These are phyloP conservation scores for Pseudochirops cupreus DNA, from an alignment of 2,797 vertebrate genomes.

Conservation along the genomic window DNA sequence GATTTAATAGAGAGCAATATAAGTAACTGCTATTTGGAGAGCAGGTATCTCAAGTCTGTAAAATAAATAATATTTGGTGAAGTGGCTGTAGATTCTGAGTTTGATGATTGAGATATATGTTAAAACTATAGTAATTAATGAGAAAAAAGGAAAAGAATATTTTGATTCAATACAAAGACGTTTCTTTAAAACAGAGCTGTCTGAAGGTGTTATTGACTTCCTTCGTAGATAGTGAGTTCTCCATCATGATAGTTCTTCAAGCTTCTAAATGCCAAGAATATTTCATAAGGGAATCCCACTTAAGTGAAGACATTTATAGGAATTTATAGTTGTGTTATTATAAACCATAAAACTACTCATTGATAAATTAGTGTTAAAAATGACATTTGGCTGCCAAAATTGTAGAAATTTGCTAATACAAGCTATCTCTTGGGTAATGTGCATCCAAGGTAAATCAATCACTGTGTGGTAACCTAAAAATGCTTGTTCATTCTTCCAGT, in stretches of 20 bases:
- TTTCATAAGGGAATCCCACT: not conserved
- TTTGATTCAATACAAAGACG: not conserved
- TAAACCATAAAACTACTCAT: not conserved
- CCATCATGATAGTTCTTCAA: not conserved
- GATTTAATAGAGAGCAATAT: not conserved
- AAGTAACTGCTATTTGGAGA: not conserved
- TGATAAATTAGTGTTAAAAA: not conserved
- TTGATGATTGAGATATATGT: not conserved
- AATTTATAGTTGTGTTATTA: not conserved
- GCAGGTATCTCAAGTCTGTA: not conserved
- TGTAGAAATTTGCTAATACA: not conserved
- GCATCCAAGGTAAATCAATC: not conserved
- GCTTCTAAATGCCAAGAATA: not conserved
- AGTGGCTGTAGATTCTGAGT: not conserved
- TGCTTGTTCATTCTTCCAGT: not conserved
- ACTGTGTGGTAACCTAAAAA: not conserved
- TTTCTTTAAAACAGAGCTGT: not conserved
- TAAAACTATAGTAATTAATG: not conserved
- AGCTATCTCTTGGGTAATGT: not conserved
- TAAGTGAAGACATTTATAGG: not conserved
- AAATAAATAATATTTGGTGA: not conserved
- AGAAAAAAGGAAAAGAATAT: not conserved
- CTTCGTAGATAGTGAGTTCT: not conserved
- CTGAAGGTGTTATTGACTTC: not conserved
- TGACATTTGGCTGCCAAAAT: not conserved